phyloP scores from a whole-genome alignment of 2,113 vertebrate genomes.

The Clarias gariepinus region DNA sequence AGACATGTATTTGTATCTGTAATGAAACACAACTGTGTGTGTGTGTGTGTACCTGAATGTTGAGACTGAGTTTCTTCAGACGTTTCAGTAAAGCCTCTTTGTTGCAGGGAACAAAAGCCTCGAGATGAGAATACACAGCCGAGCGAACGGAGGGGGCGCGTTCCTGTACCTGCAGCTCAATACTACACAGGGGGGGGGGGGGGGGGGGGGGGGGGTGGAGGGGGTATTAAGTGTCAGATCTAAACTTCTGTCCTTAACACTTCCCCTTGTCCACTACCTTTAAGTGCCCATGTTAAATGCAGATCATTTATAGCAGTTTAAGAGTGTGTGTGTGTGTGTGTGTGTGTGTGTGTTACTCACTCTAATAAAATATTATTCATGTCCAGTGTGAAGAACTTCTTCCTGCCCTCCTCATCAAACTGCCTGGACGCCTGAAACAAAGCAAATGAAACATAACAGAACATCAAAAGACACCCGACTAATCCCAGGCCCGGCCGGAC shows the following conservation, averaged over 20 bases:
- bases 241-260: neutral
- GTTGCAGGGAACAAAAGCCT: conserved; percentile 86
- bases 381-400: conserved; percentile 89
- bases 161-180: conserved; percentile 86
- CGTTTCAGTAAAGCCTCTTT: conserved; percentile 85
- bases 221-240: neutral
- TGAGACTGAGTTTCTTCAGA: conserved; percentile 84
- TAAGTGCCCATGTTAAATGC: neutral
- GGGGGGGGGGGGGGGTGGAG: no score
- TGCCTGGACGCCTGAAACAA: conserved; percentile 80
- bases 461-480: no score
- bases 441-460: neutral
- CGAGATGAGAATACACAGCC: conserved; percentile 81
- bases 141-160: conserved; percentile 72
- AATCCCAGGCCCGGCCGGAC: no score
- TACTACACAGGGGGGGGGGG: conserved; percentile 66
- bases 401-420: conserved; percentile 89
- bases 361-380: conserved; percentile 91
- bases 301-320: neutral
- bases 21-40: neutral
- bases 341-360: conserved; percentile 71
- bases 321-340: neutral
- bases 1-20: neutral
- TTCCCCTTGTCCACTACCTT: neutral
- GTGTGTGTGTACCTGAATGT: conserved; percentile 76